Conservation (phyloP, 1,140 invertebrate genomes). For the Gryon sp. region DNA sequence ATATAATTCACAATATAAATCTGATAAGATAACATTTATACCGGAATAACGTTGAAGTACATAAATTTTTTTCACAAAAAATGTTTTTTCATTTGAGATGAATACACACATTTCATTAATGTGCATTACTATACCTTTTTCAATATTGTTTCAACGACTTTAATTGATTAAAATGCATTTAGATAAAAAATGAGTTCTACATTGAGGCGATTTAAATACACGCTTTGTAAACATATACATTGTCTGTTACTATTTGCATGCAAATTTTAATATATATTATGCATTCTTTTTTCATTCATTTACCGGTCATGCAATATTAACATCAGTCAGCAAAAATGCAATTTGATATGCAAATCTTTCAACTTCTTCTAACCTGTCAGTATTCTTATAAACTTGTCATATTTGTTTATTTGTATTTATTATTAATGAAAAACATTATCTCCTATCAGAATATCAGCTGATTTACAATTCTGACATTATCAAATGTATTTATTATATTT, state of each 20-base stretch:
- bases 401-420: conserved; percentile 30
- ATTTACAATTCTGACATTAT: too few relatives aligned
- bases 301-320: conserved; percentile 44
- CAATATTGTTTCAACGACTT: too few relatives aligned
- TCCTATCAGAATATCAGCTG: too few relatives aligned
- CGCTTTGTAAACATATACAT: conserved; percentile 39
- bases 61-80: too few relatives aligned
- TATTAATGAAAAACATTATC: too few relatives aligned
- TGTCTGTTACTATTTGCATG: conserved; percentile 36
- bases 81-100: too few relatives aligned
- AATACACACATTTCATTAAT: too few relatives aligned
- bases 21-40: too few relatives aligned
- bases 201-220: conserved; percentile 16
- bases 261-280: conserved; percentile 47
- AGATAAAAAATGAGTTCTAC: conserved; percentile 13
- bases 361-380: conserved; percentile 24
- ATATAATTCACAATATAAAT: too few relatives aligned
- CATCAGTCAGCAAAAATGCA: conserved; percentile 38
- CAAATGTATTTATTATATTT: too few relatives aligned
- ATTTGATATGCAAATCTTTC: conserved; percentile 39
- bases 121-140: too few relatives aligned
- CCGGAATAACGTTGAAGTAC: too few relatives aligned
- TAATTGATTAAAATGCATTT: conserved; percentile 16
- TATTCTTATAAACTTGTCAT: conserved; percentile 44
- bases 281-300: conserved; percentile 31